phyloP scores from a whole-genome alignment of 1,140 invertebrate species.

The Tribolium castaneum region DNA sequence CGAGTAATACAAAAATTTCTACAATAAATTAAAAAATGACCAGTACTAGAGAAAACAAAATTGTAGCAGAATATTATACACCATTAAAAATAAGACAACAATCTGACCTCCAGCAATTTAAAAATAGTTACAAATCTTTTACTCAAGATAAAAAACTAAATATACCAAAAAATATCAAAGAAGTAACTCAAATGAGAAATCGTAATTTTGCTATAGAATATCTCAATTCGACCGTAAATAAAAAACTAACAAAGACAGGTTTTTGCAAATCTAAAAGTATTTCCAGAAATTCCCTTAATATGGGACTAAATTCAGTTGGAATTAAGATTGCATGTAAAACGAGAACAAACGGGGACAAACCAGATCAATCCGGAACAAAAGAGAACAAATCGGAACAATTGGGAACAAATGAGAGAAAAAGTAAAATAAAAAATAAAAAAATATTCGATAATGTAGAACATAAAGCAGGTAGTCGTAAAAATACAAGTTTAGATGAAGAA shows the following conservation, averaged over 20 bases:
- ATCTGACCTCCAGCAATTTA: no score
- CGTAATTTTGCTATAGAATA: no score
- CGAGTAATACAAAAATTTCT: no score
- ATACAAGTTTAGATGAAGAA: constrained; percentile 49
- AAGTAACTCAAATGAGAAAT: no score
- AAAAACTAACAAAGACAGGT: constrained; percentile 21
- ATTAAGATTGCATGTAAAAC: constrained; percentile 33
- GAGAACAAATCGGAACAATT: constrained; percentile 44
- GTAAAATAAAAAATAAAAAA: constrained; percentile 37
- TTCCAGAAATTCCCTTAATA: constrained; percentile 19
- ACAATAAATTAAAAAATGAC: no score
- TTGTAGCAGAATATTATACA: no score
- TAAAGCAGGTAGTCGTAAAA: constrained; percentile 40
- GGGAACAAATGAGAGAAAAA: constrained; percentile 41
- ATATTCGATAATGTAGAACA: constrained; percentile 45
- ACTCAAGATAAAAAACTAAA: no score
- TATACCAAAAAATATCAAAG: no score
- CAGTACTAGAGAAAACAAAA: no score
- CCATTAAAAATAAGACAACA: no score
- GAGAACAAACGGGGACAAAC: constrained; percentile 38
- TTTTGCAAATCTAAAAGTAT: constrained; percentile 39
- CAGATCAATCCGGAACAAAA: constrained; percentile 41
- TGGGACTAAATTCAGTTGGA: constrained; percentile 18
- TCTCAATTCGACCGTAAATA: not conserved
- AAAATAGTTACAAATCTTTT: no score